phyloP scores from a whole-genome alignment of 1,140 invertebrate species.

The Drosophila pandora region DNA sequence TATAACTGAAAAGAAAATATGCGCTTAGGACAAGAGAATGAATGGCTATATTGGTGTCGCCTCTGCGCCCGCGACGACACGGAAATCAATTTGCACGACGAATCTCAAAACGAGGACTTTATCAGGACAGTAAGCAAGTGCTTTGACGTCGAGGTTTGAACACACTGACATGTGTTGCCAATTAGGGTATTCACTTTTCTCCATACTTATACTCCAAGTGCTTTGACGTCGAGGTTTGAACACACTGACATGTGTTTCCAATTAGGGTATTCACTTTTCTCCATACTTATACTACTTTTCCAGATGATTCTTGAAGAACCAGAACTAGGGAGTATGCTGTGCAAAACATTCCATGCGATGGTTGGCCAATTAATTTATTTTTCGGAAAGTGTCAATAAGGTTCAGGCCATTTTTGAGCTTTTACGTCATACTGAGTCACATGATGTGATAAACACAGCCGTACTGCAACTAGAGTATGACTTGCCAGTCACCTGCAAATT shows the following conservation, averaged over 20 bases:
- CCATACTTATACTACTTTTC: too few relatives aligned
- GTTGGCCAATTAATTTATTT: conserved; percentile 38
- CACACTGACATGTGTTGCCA: background rate
- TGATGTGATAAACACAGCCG: conserved; percentile 31
- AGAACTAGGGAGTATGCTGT: conserved; percentile 51
- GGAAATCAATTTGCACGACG: conserved; percentile 24
- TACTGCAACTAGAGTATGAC: conserved; percentile 46
- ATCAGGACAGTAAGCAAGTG: conserved; percentile 54
- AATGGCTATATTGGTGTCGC: conserved; percentile 61
- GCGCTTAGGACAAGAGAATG: background rate
- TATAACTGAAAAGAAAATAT: too few relatives aligned
- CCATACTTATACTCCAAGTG: conserved; percentile 25
- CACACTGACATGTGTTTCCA: background rate
- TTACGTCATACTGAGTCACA: conserved; percentile 50
- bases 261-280: too few relatives aligned
- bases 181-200: too few relatives aligned
- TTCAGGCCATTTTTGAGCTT: conserved; percentile 65
- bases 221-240: conserved; percentile 62
- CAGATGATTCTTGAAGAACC: conserved; percentile 60
- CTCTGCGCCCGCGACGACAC: conserved; percentile 51
- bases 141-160: conserved; percentile 62
- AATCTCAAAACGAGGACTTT: conserved; percentile 26
- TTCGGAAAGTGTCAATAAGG: conserved; percentile 52
- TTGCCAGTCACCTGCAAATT: background rate
- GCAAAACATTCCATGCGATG: conserved; percentile 42